A percentile compares a stretch with the other conserved stretches of the same genome.
Conservation (phyloP, 2,797 vertebrate genomes). For the Cephalopachus bancanus region DNA sequence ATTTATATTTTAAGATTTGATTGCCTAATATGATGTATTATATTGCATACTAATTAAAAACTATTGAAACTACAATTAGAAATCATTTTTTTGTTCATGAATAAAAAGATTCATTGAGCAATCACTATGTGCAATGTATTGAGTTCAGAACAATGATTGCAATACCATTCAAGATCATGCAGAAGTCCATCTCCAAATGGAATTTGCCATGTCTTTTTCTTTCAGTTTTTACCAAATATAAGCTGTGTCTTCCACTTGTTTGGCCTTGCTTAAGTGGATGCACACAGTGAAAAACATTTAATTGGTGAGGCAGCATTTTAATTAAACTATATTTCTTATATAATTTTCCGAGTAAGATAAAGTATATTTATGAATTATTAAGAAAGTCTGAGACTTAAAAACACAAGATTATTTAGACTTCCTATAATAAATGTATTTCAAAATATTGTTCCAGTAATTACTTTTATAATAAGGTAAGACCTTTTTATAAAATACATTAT, state of each 20-base stretch:
- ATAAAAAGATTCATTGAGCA: not conserved
- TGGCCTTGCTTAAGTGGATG: not conserved
- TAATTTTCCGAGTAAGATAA: not conserved
- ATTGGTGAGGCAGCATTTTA: not conserved
- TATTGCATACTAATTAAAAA: not conserved
- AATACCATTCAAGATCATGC: not conserved
- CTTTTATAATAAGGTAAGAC: not conserved
- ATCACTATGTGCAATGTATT: not conserved
- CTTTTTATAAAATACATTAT: not conserved
- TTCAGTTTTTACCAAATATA: not conserved
- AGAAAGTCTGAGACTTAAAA: not conserved
- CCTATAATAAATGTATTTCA: not conserved
- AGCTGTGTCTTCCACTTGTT: not conserved
- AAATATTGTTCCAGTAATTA: not conserved
- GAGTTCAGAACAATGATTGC: not conserved
- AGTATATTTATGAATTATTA: not conserved
- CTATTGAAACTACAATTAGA: not conserved
- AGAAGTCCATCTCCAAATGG: not conserved
- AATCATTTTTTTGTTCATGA: not conserved
- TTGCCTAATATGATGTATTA: not conserved
- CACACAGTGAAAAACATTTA: not conserved
- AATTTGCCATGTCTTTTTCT: not conserved
- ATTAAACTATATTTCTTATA: not conserved
- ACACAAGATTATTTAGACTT: not conserved
- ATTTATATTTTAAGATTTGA: conserved; percentile 13